phyloP scores from a whole-genome alignment of 2,888 invertebrate genomes.

The Amiota minor region DNA sequence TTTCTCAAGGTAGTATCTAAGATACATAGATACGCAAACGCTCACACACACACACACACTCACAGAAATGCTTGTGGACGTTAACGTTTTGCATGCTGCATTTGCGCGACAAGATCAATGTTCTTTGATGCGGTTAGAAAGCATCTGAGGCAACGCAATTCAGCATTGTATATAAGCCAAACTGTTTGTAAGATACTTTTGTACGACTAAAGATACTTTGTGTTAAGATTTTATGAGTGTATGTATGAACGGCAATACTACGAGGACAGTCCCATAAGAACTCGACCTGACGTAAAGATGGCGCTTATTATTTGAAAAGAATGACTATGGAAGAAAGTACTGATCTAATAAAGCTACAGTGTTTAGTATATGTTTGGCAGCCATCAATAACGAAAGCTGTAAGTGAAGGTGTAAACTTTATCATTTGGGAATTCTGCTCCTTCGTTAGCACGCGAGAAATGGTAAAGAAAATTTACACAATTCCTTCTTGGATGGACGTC shows the following conservation, averaged over 20 bases:
- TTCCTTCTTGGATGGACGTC: too few relatives aligned
- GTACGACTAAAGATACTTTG: neutral
- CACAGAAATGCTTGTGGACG: slow-evolving; percentile 41
- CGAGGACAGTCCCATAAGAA: neutral
- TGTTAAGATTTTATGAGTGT: neutral
- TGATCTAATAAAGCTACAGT: too few relatives aligned
- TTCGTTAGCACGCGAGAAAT: too few relatives aligned
- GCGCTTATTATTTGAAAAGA: too few relatives aligned
- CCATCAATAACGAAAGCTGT: too few relatives aligned
- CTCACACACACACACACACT: slow-evolving; percentile 44
- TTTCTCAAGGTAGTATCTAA: slow-evolving; percentile 63
- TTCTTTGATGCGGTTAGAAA: slow-evolving; percentile 43
- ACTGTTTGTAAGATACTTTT: too few relatives aligned
- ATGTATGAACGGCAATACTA: neutral
- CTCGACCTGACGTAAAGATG: neutral
- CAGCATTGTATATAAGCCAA: neutral
- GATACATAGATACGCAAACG: slow-evolving; percentile 54
- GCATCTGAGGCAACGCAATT: slow-evolving; percentile 6
- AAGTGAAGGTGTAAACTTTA: too few relatives aligned
- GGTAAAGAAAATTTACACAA: too few relatives aligned
- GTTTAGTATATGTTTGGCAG: too few relatives aligned
- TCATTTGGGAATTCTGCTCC: too few relatives aligned
- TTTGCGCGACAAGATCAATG: slow-evolving; percentile 26
- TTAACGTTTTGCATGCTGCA: slow-evolving; percentile 35
- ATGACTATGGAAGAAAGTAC: too few relatives aligned